Conservation (phyloP, 2,797 vertebrate species). For the Australoheros facetus region DNA sequence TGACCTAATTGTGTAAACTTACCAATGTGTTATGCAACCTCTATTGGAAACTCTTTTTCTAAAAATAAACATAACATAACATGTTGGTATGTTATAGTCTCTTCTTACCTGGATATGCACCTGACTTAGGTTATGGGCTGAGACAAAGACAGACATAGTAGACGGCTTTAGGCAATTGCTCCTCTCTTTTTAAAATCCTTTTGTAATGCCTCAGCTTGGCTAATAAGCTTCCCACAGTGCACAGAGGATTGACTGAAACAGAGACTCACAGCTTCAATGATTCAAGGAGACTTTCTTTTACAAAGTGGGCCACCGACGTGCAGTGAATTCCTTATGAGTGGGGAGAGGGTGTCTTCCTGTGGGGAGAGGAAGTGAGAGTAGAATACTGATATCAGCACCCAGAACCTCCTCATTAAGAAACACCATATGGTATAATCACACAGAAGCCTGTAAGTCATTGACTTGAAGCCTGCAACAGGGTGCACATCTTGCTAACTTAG, state of each 20-base stretch:
- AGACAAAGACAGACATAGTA: constrained; percentile 45
- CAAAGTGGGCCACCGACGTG: constrained; percentile 76
- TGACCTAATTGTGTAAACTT: not conserved
- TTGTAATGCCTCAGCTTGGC: constrained; percentile 67
- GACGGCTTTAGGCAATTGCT: constrained; percentile 56
- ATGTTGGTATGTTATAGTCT: constrained; percentile 1
- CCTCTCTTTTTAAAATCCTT: constrained; percentile 61
- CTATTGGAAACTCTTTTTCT: not conserved
- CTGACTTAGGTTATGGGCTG: constrained; percentile 34
- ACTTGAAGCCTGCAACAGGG: constrained; percentile 56
- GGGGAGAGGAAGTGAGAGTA: constrained; percentile 67
- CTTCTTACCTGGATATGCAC: constrained; percentile 27
- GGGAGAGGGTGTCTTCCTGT: constrained; percentile 62
- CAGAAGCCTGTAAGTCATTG: constrained; percentile 67
- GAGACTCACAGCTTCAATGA: constrained; percentile 71
- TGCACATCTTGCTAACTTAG: constrained; percentile 47
- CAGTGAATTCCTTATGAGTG: constrained; percentile 69
- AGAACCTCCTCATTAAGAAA: constrained; percentile 75
- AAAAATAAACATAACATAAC: not conserved
- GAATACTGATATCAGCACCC: constrained; percentile 70
- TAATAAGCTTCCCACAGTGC: constrained; percentile 73
- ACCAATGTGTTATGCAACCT: not conserved
- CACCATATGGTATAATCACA: constrained; percentile 75
- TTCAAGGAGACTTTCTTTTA: constrained; percentile 77
- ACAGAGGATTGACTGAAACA: constrained; percentile 68